Conservation (phyloP, 2,113 vertebrate species). For the Colossoma macropomum region DNA sequence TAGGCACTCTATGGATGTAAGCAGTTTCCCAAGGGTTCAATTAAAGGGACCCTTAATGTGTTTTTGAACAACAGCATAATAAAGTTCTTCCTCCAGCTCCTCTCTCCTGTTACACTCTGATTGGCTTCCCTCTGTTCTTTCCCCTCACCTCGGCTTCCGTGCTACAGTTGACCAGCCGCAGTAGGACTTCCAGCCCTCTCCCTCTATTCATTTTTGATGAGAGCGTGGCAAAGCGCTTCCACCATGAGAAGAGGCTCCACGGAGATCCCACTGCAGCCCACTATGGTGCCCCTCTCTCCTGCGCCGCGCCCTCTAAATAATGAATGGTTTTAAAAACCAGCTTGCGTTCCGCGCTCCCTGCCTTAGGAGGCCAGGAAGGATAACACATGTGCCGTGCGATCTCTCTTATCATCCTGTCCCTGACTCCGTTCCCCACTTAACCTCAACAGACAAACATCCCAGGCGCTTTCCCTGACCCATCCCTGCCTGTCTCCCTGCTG, state of each 20-base stretch:
- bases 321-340: constrained; percentile 62
- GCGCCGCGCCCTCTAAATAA: constrained; percentile 66
- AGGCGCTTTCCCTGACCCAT: not conserved
- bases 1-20: no score
- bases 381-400: constrained; percentile 60
- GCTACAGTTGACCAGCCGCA: constrained; percentile 31
- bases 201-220: constrained; percentile 70
- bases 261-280: constrained; percentile 61
- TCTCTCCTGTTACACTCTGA: not conserved
- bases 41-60: not conserved
- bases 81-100: not conserved
- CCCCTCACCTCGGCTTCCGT: constrained; percentile 34
- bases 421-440: constrained; percentile 18
- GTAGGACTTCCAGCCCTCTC: constrained; percentile 35
- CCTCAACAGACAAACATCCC: not conserved
- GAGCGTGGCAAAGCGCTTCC: constrained; percentile 62
- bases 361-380: constrained; percentile 43
- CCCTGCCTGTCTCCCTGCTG: not conserved
- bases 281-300: constrained; percentile 40
- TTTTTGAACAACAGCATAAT: not conserved
- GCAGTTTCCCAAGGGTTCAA: not conserved
- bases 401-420: constrained; percentile 50
- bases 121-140: not conserved
- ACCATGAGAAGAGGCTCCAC: constrained; percentile 39
- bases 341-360: constrained; percentile 35